A percentile compares a stretch with the other conserved stretches of the same genome.
These are phyloP conservation scores for Melitaea cinxia DNA, from an alignment of 1,140 invertebrate genomes.

Conservation along the genomic window DNA sequence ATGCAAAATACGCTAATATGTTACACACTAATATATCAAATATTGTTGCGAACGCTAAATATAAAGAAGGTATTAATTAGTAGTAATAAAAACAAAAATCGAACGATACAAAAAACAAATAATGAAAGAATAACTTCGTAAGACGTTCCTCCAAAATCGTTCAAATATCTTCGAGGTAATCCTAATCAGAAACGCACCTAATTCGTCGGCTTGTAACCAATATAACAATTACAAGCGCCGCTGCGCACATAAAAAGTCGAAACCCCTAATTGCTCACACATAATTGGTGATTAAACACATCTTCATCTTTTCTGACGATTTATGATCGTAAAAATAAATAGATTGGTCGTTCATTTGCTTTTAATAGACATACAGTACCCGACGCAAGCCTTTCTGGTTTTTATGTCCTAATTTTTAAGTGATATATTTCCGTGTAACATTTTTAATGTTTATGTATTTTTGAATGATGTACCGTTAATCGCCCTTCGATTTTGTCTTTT, in stretches of 20 bases:
- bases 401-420: constrained; percentile 8
- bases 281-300: constrained; percentile 40
- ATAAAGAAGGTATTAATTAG: no score
- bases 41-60: no score
- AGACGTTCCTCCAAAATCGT: background rate
- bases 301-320: constrained; percentile 49
- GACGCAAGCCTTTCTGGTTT: constrained; percentile 8
- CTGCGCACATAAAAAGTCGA: constrained; percentile 42
- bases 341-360: constrained; percentile 40
- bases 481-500: constrained; percentile 6
- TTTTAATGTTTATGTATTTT: constrained; percentile 16
- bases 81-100: background rate
- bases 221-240: constrained; percentile 46
- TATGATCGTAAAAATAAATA: constrained; percentile 56
- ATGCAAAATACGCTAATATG: no score
- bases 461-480: constrained; percentile 15
- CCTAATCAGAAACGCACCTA: constrained; percentile 26
- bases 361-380: constrained; percentile 32
- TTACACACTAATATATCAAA: no score
- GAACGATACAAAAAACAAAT: background rate
- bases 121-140: background rate
- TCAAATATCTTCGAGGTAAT: background rate
- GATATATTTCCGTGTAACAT: constrained; percentile 10
- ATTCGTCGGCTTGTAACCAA: constrained; percentile 34
- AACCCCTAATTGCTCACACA: constrained; percentile 45